Conservation (phyloP, 2,113 vertebrate genomes). For the Octodon degus region DNA sequence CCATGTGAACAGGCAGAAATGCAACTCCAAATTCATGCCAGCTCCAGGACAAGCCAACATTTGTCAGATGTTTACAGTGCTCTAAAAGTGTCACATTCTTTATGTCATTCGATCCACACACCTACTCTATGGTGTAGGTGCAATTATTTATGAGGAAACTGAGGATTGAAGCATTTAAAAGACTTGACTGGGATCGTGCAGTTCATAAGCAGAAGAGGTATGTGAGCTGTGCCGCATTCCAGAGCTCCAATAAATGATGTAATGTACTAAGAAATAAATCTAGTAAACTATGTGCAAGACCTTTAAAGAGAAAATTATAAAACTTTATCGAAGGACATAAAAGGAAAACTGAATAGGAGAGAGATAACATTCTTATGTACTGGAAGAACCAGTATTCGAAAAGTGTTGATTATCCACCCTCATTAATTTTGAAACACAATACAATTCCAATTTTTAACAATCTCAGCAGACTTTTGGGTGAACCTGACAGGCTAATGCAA, state of each 20-base stretch:
- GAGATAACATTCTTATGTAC: neutral
- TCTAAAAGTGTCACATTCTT: neutral
- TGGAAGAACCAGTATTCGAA: neutral
- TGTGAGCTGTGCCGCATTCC: neutral
- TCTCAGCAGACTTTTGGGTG: neutral
- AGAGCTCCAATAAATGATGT: neutral
- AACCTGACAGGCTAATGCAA: neutral
- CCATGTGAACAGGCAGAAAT: neutral
- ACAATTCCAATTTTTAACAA: neutral
- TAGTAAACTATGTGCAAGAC: slow-evolving; percentile 55
- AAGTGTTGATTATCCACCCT: slow-evolving; percentile 19
- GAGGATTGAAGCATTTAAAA: slow-evolving; percentile 8
- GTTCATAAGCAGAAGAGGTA: neutral
- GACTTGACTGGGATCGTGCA: neutral
- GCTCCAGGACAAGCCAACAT: neutral
- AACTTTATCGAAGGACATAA: slow-evolving; percentile 58
- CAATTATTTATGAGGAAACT: slow-evolving; percentile 39
- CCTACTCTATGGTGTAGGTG: neutral
- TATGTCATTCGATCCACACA: neutral
- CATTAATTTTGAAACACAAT: neutral
- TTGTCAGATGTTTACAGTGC: neutral
- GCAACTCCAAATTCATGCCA: neutral
- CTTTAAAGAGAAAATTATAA: slow-evolving; percentile 70
- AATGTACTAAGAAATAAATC: slow-evolving; percentile 59
- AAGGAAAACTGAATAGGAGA: slow-evolving; percentile 49